Evolutionary conservation across 2,888 invertebrate species (phyloP), one percentile per base, ranked within the genome.

Genomic region (Aphodius granarius): DNA sequence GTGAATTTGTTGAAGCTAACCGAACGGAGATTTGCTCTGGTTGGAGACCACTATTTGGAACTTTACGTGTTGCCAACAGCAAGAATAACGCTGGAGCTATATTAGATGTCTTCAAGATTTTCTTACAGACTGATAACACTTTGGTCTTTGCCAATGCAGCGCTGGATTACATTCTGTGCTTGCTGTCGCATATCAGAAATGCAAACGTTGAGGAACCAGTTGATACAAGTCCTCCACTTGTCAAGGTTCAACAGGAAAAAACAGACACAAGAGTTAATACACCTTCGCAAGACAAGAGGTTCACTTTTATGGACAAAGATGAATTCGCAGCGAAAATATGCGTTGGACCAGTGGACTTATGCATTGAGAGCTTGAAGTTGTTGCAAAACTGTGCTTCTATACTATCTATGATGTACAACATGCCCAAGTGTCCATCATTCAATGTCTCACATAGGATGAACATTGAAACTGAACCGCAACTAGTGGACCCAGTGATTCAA

Each of bases 1-100:
- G 97, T 86, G 97, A 97, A 87, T 96, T 98, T 82, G 98, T 99
- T 0, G 97, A 98, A 87, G 96, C 96, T 0, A 97, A 96, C 86
- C 91, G 96, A 81, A 94, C 94, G 77, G 97, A 98, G 88, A 97
- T 98, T 65, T 92, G 95, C 80, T 97, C 97, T 0, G 98, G 98
- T 0, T 99, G 98, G 98, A 90, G 98, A 73, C 97, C 98, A 0
- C 88, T 99, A 0, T 99, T 99, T 85, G 97, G 97, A 13, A 97
- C 98, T 0, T 87, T 99, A 66, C 91, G 97, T 18, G 96, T 97
- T 66, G 97, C 97, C 0, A 94, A 93, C 82, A 90, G 90, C 82
- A 85, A 89, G 77, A 91, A 88, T 81, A 94, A 93, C 80, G 91
- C 93, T 19, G 90, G 92, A 0, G 92, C 94, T 0, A 92, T 95